Evolutionary conservation across 2,797 vertebrate species (phyloP).

Genomic region (Gadopsis marmoratus): DNA sequence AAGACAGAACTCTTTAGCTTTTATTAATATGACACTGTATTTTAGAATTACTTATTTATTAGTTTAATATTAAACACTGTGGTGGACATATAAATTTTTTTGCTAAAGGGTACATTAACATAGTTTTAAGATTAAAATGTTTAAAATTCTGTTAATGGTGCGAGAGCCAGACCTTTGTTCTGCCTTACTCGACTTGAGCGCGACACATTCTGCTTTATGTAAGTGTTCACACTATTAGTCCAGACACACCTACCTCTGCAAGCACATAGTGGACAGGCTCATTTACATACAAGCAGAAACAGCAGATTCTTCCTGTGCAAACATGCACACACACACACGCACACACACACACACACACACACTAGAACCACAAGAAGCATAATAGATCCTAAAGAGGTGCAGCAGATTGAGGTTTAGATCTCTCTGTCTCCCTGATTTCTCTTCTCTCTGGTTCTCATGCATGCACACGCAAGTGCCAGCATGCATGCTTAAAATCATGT

Average conservation of each 20-base stretch:
- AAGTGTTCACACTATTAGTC: constrained; percentile 18
- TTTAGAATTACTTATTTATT: neutral
- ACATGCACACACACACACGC: neutral
- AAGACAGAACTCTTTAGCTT: too few species aligned
- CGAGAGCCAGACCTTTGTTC: neutral
- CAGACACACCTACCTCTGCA: constrained; percentile 1
- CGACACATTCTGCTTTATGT: neutral
- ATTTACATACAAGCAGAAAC: constrained; percentile 31
- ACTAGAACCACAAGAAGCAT: neutral
- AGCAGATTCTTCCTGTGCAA: neutral
- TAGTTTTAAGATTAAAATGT: neutral
- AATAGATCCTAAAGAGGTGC: constrained; percentile 13
- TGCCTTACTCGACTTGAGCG: neutral
- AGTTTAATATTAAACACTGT: neutral
- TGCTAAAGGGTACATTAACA: neutral
- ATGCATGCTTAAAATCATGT: constrained; percentile 24
- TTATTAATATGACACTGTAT: neutral
- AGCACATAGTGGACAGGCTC: neutral
- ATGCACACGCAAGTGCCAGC: neutral
- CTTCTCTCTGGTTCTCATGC: constrained; percentile 26
- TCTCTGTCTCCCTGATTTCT: constrained; percentile 21
- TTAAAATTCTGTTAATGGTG: neutral
- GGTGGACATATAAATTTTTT: neutral
- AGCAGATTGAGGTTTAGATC: constrained; percentile 40
- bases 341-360: neutral